phyloP scores from a whole-genome alignment of 2,888 invertebrate genomes.

The Panopea generosa region DNA sequence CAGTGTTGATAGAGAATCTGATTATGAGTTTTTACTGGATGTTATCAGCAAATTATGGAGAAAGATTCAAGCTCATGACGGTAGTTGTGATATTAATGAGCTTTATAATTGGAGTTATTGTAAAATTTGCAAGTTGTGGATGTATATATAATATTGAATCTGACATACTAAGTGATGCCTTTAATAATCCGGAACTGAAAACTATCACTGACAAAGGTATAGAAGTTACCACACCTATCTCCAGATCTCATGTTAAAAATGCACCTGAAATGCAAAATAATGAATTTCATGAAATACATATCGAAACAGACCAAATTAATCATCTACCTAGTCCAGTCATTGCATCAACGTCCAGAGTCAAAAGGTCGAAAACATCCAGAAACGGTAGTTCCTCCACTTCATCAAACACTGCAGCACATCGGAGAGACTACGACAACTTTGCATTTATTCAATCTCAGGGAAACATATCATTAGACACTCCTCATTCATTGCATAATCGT shows the following conservation, averaged over 20 bases:
- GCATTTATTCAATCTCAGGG: conserved; percentile 57
- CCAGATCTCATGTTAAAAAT: neutral
- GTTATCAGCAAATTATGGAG: conserved; percentile 62
- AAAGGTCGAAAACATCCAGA: conserved; percentile 25
- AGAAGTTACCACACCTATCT: neutral
- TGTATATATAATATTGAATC: conserved; percentile 61
- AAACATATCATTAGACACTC: conserved; percentile 21
- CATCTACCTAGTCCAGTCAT: conserved; percentile 16
- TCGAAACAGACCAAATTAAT: neutral
- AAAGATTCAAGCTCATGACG: conserved; percentile 66
- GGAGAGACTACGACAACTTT: conserved; percentile 46
- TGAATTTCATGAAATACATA: conserved; percentile 19
- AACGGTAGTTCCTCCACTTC: conserved; percentile 31
- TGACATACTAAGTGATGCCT: conserved; percentile 56
- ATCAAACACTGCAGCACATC: conserved; percentile 23
- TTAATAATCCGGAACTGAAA: conserved; percentile 57
- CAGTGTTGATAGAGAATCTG: conserved; percentile 74
- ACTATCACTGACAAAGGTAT: conserved; percentile 4
- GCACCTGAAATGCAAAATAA: conserved; percentile 9
- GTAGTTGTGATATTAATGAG: conserved; percentile 67
- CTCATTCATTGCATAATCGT: neutral
- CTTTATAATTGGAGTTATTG: conserved; percentile 71
- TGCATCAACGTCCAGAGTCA: neutral
- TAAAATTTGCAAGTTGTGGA: conserved; percentile 73
- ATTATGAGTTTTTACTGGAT: conserved; percentile 76